A percentile compares a stretch with the other conserved stretches of the same genome.
These are phyloP conservation scores for Sycophila sp. DNA, from an alignment of 1,140 invertebrate genomes.

Conservation along the genomic window DNA sequence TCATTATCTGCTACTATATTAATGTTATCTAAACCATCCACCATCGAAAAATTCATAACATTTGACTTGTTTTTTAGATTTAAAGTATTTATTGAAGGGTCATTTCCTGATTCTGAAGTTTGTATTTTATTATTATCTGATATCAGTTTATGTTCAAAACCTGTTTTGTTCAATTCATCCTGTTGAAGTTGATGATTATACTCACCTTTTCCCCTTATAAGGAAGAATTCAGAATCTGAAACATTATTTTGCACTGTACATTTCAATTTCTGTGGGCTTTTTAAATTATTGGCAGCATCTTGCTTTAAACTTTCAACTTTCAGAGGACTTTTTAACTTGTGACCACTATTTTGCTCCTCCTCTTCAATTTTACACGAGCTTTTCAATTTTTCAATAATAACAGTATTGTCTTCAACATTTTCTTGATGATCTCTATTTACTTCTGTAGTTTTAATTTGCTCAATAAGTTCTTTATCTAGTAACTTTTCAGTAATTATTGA, in stretches of 20 bases:
- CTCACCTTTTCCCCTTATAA: too few relatives aligned
- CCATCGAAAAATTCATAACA: conserved; percentile 18
- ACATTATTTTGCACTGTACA: too few relatives aligned
- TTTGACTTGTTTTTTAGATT: too few relatives aligned
- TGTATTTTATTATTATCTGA: too few relatives aligned
- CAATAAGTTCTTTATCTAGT: neutral
- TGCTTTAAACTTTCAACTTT: conserved; percentile 23
- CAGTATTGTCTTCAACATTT: neutral
- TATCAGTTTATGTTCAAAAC: too few relatives aligned
- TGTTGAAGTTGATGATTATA: too few relatives aligned
- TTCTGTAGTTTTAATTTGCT: neutral
- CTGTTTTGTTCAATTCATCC: too few relatives aligned
- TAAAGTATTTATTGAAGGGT: too few relatives aligned
- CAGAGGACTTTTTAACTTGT: neutral
- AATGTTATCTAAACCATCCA: conserved; percentile 37
- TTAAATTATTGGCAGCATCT: too few relatives aligned
- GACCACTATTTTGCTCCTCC: neutral
- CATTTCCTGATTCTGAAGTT: too few relatives aligned
- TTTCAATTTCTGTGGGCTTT: too few relatives aligned
- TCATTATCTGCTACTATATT: conserved; percentile 46
- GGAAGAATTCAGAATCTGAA: too few relatives aligned
- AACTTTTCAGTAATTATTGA: neutral
- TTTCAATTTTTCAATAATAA: neutral
- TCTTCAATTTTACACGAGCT: neutral
- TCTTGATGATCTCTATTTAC: neutral